Conservation (phyloP, 2,113 vertebrate genomes). For the Jaculus jaculus region DNA sequence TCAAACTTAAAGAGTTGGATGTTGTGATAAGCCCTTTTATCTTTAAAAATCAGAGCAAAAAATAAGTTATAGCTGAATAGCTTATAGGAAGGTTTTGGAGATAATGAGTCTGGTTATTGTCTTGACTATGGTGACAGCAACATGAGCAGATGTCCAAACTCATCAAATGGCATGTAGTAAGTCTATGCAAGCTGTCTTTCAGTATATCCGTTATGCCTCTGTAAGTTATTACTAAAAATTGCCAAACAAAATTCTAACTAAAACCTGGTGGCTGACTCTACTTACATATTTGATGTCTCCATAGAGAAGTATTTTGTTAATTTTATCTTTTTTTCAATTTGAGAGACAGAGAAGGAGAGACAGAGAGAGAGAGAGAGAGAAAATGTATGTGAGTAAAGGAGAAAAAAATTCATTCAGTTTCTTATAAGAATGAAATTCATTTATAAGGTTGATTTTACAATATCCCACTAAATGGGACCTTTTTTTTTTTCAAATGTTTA, state of each 20-base stretch:
- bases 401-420: constrained; percentile 20
- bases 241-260: neutral
- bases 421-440: neutral
- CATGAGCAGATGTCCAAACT: neutral
- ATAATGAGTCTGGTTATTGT: neutral
- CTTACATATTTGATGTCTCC: neutral
- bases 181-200: neutral
- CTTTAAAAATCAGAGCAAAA: neutral
- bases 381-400: neutral
- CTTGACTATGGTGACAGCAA: neutral
- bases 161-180: neutral
- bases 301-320: neutral
- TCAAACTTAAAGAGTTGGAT: neutral
- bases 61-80: neutral
- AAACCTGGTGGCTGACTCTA: neutral
- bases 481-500: neutral
- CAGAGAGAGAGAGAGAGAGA: no score
- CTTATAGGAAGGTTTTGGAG: neutral
- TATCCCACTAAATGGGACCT: neutral
- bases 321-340: neutral
- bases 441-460: neutral
- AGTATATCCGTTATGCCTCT: neutral
- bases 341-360: no score
- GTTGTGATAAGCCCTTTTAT: neutral
- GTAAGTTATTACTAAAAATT: neutral